Evolutionary conservation across 2,797 vertebrate genomes (phyloP).

Genomic region (Leptodactylus fallax): DNA sequence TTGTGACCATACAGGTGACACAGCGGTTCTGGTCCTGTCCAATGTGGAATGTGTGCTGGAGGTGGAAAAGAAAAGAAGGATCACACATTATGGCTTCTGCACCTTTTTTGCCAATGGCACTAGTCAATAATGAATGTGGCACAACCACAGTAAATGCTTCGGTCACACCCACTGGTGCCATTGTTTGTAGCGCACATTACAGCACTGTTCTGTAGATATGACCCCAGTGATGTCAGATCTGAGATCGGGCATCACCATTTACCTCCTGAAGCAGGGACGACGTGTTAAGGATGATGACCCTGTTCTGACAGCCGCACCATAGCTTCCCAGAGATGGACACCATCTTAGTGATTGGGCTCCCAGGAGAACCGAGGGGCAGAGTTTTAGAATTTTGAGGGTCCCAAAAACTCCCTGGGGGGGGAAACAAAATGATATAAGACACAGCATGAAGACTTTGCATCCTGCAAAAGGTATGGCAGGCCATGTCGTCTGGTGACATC

Average conservation of each 20-base stretch:
- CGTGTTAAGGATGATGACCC: constrained; percentile 89
- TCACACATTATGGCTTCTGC: not conserved
- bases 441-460: not conserved
- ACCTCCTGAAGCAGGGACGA: constrained; percentile 90
- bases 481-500: too few species aligned
- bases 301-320: constrained; percentile 96
- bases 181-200: too few species aligned
- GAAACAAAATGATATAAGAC: not conserved
- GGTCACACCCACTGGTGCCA: too few species aligned
- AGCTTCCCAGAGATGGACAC: constrained; percentile 91
- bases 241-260: not conserved
- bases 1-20: constrained; percentile 92
- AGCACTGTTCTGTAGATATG: not conserved
- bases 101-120: not conserved
- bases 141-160: too few species aligned
- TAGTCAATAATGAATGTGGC: not conserved
- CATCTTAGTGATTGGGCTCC: constrained; percentile 94
- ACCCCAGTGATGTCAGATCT: not conserved
- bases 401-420: constrained; percentile 90
- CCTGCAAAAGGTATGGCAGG: not conserved
- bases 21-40: constrained; percentile 90
- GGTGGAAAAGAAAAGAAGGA: not conserved
- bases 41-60: constrained; percentile 89
- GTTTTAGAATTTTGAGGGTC: constrained; percentile 94
- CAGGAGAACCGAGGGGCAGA: constrained; percentile 84